Evolutionary conservation across 2,888 invertebrate genomes (phyloP), one percentile per base, ranked within the genome.

Genomic region (Eupithecia subumbrata): DNA sequence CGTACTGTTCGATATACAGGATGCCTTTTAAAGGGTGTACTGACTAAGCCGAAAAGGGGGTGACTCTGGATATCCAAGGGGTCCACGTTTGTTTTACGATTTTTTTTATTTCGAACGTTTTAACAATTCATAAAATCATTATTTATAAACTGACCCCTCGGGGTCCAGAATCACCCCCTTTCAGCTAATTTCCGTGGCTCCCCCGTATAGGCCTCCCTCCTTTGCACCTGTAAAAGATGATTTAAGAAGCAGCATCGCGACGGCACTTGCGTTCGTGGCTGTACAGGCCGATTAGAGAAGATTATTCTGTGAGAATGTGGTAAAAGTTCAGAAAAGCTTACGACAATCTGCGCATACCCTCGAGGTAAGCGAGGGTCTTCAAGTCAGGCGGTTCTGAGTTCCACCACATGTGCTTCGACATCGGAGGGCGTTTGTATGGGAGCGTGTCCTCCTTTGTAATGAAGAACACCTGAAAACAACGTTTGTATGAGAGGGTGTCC

Each of bases 391-490:
- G 92, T 0, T 90, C 89, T 0, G 79, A 68, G 79, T 92, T 94
- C 87, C 89, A 92, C 94, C 94, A 94, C 92, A 94, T 92, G 60
- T 84, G 79, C 60, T 92, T 92, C 0, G 91, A 89, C 86, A 95
- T 84, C n/a, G 91, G 92, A 18, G 86, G 87, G 16, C 89, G 86
- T 0, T 69, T 69, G 79, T 95, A 95, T 3, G 94, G 94, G 12
- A 90, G 0, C 0, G 79, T 74, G 75, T 95, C 94, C 76, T 95
- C 94, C 78, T 87, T 90, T 0, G 92, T 83, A 74, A 95, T 81
- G 78, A 95, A 88, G 79, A 94, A 93, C n/a, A 94, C 91, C 94
- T 94, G 34, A 2, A 60, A n/a, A 64, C 18, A 34, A 64, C 30
- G 30, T 30, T 30, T 30, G 30, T 30, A 30, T 30, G 30, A 2